Evolutionary conservation across 1,140 invertebrate species (phyloP).

Genomic region (Lordiphosa clarofinis): DNA sequence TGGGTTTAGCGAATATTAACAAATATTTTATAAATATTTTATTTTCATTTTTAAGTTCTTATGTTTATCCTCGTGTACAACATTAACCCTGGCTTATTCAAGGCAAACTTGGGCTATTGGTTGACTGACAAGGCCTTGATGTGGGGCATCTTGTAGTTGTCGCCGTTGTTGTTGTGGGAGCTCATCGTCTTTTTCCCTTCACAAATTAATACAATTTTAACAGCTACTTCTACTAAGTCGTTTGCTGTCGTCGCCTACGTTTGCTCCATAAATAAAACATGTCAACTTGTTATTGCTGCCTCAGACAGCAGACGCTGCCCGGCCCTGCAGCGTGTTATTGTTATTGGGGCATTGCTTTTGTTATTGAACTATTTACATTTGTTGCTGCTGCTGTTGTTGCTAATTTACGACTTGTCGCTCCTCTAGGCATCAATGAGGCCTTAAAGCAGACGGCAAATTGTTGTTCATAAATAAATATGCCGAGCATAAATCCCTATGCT

Average conservation of each 20-base stretch:
- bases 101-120: not conserved
- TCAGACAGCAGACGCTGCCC: constrained; percentile 37
- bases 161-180: constrained; percentile 19
- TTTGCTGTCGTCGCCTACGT: constrained; percentile 54
- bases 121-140: constrained; percentile 29
- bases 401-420: constrained; percentile 61
- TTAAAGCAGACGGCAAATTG: constrained; percentile 71
- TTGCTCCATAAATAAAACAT: constrained; percentile 75
- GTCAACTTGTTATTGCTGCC: constrained; percentile 68
- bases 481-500: constrained; percentile 57
- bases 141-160: constrained; percentile 17
- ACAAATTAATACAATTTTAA: constrained; percentile 78
- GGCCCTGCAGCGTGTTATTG: constrained; percentile 44
- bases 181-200: constrained; percentile 5
- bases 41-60: no score
- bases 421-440: constrained; percentile 42
- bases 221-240: constrained; percentile 67
- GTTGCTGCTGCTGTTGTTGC: constrained; percentile 50
- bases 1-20: no score
- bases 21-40: no score
- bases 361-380: constrained; percentile 79
- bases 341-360: constrained; percentile 55
- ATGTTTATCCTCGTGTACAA: no score
- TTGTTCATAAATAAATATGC: constrained; percentile 75
- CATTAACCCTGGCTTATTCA: no score